phyloP scores from a whole-genome alignment of 2,113 vertebrate genomes.

The Cathartes aura region DNA sequence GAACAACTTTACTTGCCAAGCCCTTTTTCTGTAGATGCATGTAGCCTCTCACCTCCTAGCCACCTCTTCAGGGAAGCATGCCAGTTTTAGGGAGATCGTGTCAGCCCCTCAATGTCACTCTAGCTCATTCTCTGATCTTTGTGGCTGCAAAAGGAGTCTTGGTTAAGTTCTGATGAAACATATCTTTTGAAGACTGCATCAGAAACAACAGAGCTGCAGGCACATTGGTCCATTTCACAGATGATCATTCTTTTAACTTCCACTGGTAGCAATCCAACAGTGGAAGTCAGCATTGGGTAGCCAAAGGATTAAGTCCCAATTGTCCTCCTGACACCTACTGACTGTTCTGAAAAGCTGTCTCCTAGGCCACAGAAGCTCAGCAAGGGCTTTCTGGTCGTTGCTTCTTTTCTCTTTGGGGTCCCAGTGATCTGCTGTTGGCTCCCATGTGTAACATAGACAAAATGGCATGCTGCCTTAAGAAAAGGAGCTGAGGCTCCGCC shows the following conservation, averaged over 20 bases:
- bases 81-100: background rate
- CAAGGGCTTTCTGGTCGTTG: background rate
- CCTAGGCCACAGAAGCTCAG: background rate
- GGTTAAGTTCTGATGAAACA: background rate
- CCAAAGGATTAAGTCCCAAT: background rate
- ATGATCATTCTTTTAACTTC: background rate
- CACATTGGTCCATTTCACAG: background rate
- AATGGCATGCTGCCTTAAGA: background rate
- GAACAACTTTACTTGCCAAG: background rate
- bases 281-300: background rate
- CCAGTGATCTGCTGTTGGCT: background rate
- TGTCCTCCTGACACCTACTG: background rate
- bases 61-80: background rate
- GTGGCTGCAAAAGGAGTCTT: background rate
- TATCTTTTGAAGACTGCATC: background rate
- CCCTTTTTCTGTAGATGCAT: background rate
- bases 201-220: background rate
- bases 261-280: background rate
- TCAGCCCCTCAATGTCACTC: background rate
- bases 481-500: background rate
- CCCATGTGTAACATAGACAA: rapidly evolving
- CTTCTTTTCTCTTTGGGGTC: background rate
- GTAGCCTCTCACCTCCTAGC: background rate
- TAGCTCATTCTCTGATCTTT: background rate
- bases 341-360: background rate